phyloP scores from a whole-genome alignment of 2,888 invertebrate genomes.

The Uropetala carovei region DNA sequence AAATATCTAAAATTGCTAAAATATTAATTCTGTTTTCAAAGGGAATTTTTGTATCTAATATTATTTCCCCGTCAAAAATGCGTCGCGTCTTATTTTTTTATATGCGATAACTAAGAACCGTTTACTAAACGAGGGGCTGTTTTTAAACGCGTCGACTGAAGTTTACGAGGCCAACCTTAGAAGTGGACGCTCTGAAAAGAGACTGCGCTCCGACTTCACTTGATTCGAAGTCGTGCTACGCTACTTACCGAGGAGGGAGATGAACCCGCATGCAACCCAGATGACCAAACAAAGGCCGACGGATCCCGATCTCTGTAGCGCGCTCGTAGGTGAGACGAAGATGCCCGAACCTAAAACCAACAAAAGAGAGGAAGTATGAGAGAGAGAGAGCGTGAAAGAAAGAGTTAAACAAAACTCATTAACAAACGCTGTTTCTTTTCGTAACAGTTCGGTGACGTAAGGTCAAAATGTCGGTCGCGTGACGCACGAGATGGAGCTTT shows the following conservation, averaged over 20 bases:
- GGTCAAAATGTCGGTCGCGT: background rate
- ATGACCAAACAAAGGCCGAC: constrained; percentile 87
- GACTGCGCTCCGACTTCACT: background rate
- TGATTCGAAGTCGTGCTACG: background rate
- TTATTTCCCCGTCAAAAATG: too few species aligned
- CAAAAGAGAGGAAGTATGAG: constrained; percentile 22
- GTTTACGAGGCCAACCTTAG: background rate
- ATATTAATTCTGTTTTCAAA: too few species aligned
- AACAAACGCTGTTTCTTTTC: background rate
- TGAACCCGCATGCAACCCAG: constrained; percentile 87
- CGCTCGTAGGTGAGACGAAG: constrained; percentile 89
- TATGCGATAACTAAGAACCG: too few species aligned
- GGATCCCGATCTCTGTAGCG: constrained; percentile 86
- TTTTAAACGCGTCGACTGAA: background rate
- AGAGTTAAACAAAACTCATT: background rate
- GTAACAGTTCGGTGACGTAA: background rate
- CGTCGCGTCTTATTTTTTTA: too few species aligned
- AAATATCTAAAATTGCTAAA: too few species aligned
- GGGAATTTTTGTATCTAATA: too few species aligned
- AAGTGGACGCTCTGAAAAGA: background rate
- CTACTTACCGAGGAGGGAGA: constrained; percentile 86
- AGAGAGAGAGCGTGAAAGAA: too few species aligned
- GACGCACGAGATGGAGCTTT: background rate
- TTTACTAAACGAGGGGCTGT: too few species aligned
- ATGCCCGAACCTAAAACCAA: constrained; percentile 83